Base-by-base conservation (phyloP, 2,113 vertebrate species). In the Phalacrocorax brasilianus region DNA sequence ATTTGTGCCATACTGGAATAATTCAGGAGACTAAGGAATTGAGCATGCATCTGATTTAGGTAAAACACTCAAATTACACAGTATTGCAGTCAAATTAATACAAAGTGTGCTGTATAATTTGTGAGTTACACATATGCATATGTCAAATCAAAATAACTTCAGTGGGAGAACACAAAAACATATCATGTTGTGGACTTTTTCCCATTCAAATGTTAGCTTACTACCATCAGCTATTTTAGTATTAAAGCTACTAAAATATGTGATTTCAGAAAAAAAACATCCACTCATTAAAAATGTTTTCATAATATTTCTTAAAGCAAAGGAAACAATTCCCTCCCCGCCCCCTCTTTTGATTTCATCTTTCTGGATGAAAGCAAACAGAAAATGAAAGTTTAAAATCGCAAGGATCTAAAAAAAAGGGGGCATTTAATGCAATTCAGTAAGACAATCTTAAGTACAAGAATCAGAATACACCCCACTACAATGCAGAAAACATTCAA, bases 181-280 rank as follows among this genome's bases (percentile, higher is more conserved):
- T 65, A 28, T 44, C 14, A 65, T 0, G 1, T 8, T 70, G 11
- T 62, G 15, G 21, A 77, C 3, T 66, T 85, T 42, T 72, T 45
- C 16, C 18, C 19, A 44, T 78, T 79, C 24, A 32, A 23, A 53
- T 38, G 28, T 58, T 76, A 45, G 4, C 5, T 83, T 80, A 52
- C 2, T 6, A 15, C 11, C 27, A 92, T 33, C 5, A 84, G 20
- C 4, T 88, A 55, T 50, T 86, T 78, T 45, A 30, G 4, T 47
- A 28, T 42, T 76, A 49, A 26, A 76, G 35, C 21, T 83, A 68
- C 4, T 49, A 82, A 85, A 75, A 91, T 50, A 81, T 4, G 62
- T 3, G 13, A 14, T 44, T 75, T 23, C 5, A 3, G 4, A 0
- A 5, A 9, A 9, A n/a, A 84, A 56, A 40, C 4, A 3, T 10